phyloP scores from a whole-genome alignment of 2,113 vertebrate genomes.

The Theropithecus gelada region DNA sequence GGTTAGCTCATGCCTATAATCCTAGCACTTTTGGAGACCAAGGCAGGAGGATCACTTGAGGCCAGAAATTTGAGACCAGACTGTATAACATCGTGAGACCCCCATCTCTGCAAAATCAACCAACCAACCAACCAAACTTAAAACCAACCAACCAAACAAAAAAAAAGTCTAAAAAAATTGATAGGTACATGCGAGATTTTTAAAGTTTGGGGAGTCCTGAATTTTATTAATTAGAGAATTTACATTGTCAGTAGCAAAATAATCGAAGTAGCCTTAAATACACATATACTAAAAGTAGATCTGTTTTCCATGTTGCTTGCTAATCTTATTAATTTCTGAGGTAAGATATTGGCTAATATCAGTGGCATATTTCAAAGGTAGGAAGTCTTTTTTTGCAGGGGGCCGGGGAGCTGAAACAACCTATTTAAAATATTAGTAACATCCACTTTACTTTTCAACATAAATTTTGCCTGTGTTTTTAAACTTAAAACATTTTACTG shows the following conservation, averaged over 20 bases:
- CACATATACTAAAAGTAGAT: background rate
- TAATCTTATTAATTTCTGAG: constrained; percentile 50
- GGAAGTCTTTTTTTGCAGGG: background rate
- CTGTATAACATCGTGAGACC: background rate
- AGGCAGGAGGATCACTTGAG: no score
- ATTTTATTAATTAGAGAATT: background rate
- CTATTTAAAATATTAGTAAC: constrained; percentile 25
- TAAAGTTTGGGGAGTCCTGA: background rate
- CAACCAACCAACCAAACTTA: no score
- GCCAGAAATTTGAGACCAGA: no score
- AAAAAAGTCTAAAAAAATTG: no score
- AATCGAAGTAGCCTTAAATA: constrained; percentile 23
- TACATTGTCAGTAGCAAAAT: constrained; percentile 38
- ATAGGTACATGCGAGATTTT: no score
- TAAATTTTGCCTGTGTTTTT: background rate
- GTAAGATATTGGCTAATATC: background rate
- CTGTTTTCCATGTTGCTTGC: background rate
- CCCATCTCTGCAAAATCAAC: no score
- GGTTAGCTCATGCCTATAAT: no score
- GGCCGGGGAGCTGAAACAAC: background rate
- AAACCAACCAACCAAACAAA: no score
- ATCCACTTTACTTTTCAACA: background rate
- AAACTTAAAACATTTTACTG: background rate
- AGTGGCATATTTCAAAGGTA: background rate
- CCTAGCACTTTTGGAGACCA: no score